Evolutionary conservation across 2,888 invertebrate genomes (phyloP).

Genomic region (Yponomeuta cagnagella): DNA sequence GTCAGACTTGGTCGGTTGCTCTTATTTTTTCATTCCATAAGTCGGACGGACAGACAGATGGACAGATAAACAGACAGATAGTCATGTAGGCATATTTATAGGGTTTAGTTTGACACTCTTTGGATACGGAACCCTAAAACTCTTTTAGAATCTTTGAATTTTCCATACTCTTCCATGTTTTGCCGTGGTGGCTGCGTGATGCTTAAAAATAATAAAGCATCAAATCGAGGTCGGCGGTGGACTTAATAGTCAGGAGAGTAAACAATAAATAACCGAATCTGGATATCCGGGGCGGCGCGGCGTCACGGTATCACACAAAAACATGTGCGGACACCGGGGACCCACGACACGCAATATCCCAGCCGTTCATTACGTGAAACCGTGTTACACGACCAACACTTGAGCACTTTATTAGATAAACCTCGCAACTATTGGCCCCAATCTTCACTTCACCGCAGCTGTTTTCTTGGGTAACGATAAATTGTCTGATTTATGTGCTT

Average conservation of each 20-base stretch:
- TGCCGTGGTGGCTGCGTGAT: neutral
- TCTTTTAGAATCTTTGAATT: neutral
- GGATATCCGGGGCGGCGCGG: conserved; percentile 32
- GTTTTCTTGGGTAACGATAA: neutral
- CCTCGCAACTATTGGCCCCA: conserved; percentile 8
- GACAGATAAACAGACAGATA: no score
- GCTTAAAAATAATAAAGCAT: neutral
- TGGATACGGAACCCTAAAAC: no score
- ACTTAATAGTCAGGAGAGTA: conserved; percentile 13
- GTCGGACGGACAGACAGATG: no score
- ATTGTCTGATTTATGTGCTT: conserved; percentile 1
- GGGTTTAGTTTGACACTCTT: no score
- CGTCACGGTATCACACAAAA: neutral
- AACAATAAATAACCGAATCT: conserved; percentile 45
- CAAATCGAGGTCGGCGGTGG: neutral
- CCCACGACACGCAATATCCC: conserved; percentile 31
- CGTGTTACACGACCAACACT: conserved; percentile 30
- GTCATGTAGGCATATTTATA: no score
- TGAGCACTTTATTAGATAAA: conserved; percentile 1
- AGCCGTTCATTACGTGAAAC: conserved; percentile 35
- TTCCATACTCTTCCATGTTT: neutral
- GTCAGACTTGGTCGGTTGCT: no score
- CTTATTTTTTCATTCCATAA: no score
- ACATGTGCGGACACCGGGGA: conserved; percentile 24
- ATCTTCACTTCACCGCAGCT: conserved; percentile 1